These are phyloP conservation scores for Alethe castanea DNA, from an alignment of 2,113 vertebrate species.

Conservation along the genomic window DNA sequence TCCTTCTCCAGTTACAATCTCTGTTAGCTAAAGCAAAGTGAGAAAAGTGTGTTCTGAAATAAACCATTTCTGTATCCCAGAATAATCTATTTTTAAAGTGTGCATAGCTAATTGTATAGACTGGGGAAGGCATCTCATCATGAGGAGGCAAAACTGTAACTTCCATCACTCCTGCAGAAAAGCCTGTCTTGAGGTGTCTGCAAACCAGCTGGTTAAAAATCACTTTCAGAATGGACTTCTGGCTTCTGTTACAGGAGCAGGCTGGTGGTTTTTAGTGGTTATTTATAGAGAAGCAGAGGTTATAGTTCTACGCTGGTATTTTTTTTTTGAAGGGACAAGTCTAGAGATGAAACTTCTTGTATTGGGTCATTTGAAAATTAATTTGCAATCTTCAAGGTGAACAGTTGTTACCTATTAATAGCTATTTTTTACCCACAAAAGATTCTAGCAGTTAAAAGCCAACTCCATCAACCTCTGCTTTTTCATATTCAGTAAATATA, in stretches of 20 bases:
- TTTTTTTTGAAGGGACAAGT: not conserved
- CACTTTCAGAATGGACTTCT: not conserved
- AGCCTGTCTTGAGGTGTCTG: not conserved
- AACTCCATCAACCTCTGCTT: constrained; percentile 14
- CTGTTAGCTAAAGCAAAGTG: not conserved
- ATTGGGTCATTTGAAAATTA: not conserved
- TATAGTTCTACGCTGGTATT: not conserved
- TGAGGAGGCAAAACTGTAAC: not conserved
- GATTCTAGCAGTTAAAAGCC: constrained; percentile 39
- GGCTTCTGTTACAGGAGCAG: not conserved
- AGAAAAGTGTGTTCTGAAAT: not conserved
- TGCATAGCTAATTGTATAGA: not conserved
- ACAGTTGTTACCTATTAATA: constrained; percentile 14
- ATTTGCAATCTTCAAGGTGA: not conserved
- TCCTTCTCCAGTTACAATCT: not conserved
- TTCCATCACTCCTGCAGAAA: not conserved
- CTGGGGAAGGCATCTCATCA: not conserved
- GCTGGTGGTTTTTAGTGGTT: not conserved
- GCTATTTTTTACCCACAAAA: not conserved
- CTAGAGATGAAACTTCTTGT: not conserved
- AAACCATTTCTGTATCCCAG: not conserved
- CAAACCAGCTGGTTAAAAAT: not conserved
- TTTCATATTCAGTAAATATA: constrained; percentile 42
- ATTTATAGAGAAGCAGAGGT: not conserved
- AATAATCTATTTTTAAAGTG: not conserved